Evolutionary conservation across 2,888 invertebrate species (phyloP), one percentile per base, ranked within the genome.

Genomic region (Schrankia costaestrigalis): DNA sequence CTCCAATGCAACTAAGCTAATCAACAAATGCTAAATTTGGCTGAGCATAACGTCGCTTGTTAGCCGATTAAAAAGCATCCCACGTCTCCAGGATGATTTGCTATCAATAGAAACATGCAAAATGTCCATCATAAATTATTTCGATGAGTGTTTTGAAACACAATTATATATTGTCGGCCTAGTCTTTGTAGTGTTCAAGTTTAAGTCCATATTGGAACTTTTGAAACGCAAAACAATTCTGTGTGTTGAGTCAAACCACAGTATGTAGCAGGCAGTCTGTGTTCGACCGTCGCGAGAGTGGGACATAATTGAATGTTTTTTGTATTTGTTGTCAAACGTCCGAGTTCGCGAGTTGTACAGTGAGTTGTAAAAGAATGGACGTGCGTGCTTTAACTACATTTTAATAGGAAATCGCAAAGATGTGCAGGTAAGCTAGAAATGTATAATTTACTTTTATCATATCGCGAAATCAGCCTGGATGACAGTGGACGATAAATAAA

Each of bases 391-490:
- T 52, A 59, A 38, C 35, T 48, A 37, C 27, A 41, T 49, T 47
- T 41, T 41, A 47, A 38, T 40, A 56, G 45, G 49, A 46, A 46
- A 14, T 14, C 23, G 31, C 11, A 26, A 32, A 21, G 24, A 12
- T 15, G 30, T 31, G 30, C 50, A 69, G 65, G 71, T 69, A 52
- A 56, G 41, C 31, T 31, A 35, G 35, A 26, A 33, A 29, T 34
- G n/a, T 12, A 12, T 33, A 46, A 28, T 32, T 33, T 34, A 39
- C 35, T 41, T 30, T 15, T 34, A 37, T 41, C 36, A 33, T 56
- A 63, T 74, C 64, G 81, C 79, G 60, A 82, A 80, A 71, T 73
- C 62, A 41, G 50, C 56, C 58, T 48, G 64, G 59, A 71, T 69
- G 54, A 52, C 59, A 56, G 61, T 55, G 51, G 59, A 47, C 56